A percentile compares a stretch with the other conserved stretches of the same genome.
These are phyloP conservation scores for Phyllostomus hastatus DNA, from an alignment of 2,113 vertebrate species.

Conservation along the genomic window DNA sequence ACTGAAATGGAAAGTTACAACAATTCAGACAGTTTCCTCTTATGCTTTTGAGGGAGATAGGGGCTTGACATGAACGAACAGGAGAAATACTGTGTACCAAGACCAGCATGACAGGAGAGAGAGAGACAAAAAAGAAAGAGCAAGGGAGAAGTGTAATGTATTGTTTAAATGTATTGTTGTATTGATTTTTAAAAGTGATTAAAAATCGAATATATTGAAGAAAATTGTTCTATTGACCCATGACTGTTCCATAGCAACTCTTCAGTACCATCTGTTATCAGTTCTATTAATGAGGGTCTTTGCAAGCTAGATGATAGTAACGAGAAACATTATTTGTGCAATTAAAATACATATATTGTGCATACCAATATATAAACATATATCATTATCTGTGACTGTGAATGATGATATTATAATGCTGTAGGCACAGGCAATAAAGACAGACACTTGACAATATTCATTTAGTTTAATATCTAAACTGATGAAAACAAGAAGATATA, in stretches of 20 bases:
- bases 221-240: not conserved
- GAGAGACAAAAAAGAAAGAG: not conserved
- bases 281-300: not conserved
- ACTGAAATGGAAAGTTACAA: conserved; percentile 75
- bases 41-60: conserved; percentile 64
- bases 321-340: not conserved
- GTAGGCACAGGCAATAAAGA: not conserved
- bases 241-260: not conserved
- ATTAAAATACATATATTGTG: not conserved
- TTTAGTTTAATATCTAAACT: conserved; percentile 2
- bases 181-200: not conserved
- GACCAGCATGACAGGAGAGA: not conserved
- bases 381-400: not conserved
- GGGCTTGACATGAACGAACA: conserved; percentile 58
- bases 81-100: conserved; percentile 52
- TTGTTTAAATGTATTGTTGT: not conserved
- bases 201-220: not conserved
- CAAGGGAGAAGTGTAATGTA: not conserved
- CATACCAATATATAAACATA: not conserved
- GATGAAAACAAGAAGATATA: not conserved
- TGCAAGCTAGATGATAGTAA: not conserved
- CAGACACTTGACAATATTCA: not conserved
- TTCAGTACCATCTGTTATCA: not conserved
- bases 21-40: conserved; percentile 71
- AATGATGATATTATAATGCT: not conserved